Conservation (phyloP, 2,113 vertebrate genomes). For the Oryzias curvinotus region DNA sequence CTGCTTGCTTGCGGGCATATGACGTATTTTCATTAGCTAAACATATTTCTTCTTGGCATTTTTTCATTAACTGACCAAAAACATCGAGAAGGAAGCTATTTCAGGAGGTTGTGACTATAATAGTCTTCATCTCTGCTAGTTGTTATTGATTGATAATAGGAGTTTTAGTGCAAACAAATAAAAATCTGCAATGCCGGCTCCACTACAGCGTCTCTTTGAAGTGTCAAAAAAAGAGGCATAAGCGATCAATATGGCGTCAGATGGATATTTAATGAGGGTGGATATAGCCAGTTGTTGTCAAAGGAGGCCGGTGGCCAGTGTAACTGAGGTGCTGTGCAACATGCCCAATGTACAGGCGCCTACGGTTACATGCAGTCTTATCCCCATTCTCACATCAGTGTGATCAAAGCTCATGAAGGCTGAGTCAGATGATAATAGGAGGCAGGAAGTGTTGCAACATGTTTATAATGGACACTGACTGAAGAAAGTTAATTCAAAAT, state of each 20-base stretch:
- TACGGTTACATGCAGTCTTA: background rate
- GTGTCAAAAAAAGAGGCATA: background rate
- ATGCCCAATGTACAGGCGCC: background rate
- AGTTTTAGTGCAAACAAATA: background rate
- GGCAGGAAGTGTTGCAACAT: background rate
- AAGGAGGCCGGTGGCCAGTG: background rate
- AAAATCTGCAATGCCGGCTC: background rate
- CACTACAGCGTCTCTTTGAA: background rate
- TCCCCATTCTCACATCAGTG: background rate
- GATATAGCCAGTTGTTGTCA: background rate
- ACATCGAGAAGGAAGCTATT: background rate
- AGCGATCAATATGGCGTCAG: background rate
- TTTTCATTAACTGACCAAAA: slow-evolving; percentile 14
- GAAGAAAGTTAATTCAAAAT: no score
- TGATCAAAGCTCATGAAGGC: background rate
- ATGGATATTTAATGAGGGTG: slow-evolving; percentile 13
- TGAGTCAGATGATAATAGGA: background rate
- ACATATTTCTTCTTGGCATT: slow-evolving; percentile 7
- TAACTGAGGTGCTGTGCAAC: background rate
- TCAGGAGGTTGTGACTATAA: background rate
- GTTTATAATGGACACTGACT: background rate
- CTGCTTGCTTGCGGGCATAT: slow-evolving; percentile 14
- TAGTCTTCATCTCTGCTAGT: background rate
- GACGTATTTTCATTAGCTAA: slow-evolving; percentile 19
- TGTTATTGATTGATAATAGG: background rate